phyloP scores from a whole-genome alignment of 2,797 vertebrate genomes.

The Mycteria americana region DNA sequence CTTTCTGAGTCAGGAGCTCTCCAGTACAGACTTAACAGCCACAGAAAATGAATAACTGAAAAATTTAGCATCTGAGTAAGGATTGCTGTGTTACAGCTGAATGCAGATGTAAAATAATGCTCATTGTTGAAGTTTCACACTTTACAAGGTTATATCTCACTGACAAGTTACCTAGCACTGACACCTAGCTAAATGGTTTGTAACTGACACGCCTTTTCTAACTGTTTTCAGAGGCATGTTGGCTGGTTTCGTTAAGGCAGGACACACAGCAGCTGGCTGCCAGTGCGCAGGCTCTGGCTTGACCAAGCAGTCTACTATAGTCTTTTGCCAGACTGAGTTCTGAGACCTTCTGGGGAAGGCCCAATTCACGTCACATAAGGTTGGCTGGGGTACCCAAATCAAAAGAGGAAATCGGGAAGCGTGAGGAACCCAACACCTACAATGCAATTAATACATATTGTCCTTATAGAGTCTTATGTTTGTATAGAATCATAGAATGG shows the following conservation, averaged over 20 bases:
- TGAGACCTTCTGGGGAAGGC: neutral
- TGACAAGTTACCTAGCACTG: neutral
- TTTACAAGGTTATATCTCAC: neutral
- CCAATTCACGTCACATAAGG: neutral
- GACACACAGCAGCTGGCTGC: neutral
- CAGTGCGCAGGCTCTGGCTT: fast-evolving
- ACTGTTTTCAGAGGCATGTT: neutral
- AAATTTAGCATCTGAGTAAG: neutral
- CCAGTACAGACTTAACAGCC: neutral
- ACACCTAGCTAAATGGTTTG: neutral
- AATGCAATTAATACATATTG: neutral
- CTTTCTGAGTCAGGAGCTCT: neutral
- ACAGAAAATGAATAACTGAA: neutral
- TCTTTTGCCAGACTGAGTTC: neutral
- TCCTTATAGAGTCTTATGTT: neutral
- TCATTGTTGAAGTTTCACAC: neutral
- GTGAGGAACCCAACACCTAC: neutral
- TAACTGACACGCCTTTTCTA: neutral
- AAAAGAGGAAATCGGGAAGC: neutral
- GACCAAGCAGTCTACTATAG: neutral
- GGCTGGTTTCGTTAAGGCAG: neutral
- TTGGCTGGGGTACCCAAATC: neutral
- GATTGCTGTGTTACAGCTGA: neutral
- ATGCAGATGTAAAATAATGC: neutral
- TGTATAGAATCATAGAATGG: neutral